phyloP scores from a whole-genome alignment of 37 sponge, comb jelly and placozoan genomes.

The Crambe crambe region DNA sequence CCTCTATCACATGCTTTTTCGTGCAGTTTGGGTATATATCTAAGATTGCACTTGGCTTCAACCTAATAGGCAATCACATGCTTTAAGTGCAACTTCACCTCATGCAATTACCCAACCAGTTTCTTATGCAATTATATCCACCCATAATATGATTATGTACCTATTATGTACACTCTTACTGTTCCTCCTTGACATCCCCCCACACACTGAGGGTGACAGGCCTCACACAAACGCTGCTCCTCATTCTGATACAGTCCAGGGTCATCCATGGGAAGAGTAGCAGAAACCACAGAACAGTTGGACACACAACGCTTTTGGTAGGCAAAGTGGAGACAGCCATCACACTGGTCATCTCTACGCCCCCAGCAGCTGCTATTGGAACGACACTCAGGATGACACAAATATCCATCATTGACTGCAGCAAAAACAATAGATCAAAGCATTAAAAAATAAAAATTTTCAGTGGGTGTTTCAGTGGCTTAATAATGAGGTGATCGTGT shows the following conservation, averaged over 20 bases:
- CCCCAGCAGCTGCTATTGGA: conserved; percentile 66
- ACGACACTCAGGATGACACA: conserved; percentile 66
- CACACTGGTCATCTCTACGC: conserved; percentile 58
- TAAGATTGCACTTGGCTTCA: too few relatives aligned
- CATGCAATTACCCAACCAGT: too few relatives aligned
- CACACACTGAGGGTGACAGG: conserved; percentile 49
- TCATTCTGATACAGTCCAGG: conserved; percentile 37
- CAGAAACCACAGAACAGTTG: conserved; percentile 30
- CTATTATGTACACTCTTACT: conserved; percentile 15
- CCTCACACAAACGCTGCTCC: conserved; percentile 25
- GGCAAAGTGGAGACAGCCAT: conserved; percentile 51
- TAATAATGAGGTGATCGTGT: too few relatives aligned
- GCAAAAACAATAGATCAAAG: too few relatives aligned
- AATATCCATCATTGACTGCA: conserved; percentile 24
- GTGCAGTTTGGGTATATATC: too few relatives aligned
- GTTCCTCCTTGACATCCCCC: conserved; percentile 18
- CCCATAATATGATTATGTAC: not conserved
- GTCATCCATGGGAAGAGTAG: not conserved
- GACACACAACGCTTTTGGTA: conserved; percentile 53
- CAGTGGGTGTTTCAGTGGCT: too few relatives aligned
- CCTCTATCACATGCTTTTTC: too few relatives aligned
- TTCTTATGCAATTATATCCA: too few relatives aligned
- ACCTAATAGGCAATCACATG: too few relatives aligned
- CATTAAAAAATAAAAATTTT: too few relatives aligned
- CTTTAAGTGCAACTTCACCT: too few relatives aligned